Evolutionary conservation across 1,140 invertebrate genomes (phyloP).

Genomic region (Sarcophaga bullata): DNA sequence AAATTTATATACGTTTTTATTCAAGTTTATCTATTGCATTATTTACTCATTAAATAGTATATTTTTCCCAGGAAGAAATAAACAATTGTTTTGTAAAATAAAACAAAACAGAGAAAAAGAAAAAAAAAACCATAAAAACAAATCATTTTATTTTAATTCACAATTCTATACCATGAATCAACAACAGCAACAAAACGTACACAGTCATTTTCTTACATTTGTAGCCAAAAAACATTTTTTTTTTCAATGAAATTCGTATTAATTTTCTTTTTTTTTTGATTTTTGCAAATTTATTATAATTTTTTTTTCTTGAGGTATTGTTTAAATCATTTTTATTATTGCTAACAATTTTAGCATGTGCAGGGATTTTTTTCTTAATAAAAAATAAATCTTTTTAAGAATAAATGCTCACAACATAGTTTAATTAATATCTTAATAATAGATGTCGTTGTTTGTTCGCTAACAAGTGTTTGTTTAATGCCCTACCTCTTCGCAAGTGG

Average conservation of each 20-base stretch:
- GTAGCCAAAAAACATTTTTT: background rate
- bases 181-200: too few species aligned
- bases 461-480: background rate
- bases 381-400: too few species aligned
- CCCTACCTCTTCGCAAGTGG: too few species aligned
- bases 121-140: background rate
- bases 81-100: background rate
- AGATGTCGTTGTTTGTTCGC: background rate
- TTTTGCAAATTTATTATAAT: background rate
- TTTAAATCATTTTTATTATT: constrained; percentile 4
- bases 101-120: background rate
- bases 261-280: background rate
- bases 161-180: background rate
- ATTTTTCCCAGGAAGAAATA: constrained; percentile 1
- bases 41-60: background rate
- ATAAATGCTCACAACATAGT: background rate
- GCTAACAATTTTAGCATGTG: background rate
- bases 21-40: background rate
- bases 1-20: too few species aligned
- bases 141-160: background rate
- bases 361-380: too few species aligned
- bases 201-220: background rate
- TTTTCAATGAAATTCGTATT: background rate
- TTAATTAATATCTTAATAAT: constrained; percentile 20
- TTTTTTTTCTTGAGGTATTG: background rate